A percentile compares a stretch with the other conserved stretches of the same genome.
Evolutionary conservation across 1,140 invertebrate species (phyloP).

Genomic region (Macrobrachium nipponense): DNA sequence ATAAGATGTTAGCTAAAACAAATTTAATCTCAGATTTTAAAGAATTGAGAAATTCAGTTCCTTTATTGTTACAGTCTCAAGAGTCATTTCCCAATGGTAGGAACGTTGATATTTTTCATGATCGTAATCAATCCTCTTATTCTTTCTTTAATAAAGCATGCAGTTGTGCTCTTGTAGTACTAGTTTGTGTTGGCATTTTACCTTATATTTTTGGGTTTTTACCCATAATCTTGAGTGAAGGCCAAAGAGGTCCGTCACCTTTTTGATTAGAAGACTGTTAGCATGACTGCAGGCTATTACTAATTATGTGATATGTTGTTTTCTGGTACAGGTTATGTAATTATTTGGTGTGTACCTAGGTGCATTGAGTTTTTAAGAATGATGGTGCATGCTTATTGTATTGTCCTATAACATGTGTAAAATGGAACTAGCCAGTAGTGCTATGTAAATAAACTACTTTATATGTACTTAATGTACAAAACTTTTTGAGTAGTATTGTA

Average conservation of each 20-base stretch:
- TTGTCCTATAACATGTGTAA: no score
- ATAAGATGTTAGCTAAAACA: no score
- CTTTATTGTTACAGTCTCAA: no score
- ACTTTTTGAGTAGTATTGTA: neutral
- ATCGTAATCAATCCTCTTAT: neutral
- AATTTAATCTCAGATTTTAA: no score
- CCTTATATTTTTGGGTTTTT: conserved; percentile 21
- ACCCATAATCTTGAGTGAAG: conserved; percentile 1
- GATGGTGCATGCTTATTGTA: no score
- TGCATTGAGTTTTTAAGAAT: no score
- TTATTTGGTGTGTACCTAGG: no score
- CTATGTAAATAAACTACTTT: neutral
- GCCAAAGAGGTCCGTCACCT: conserved; percentile 10
- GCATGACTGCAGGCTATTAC: neutral
- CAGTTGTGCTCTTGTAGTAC: conserved; percentile 39
- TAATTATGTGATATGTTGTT: no score
- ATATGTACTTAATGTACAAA: neutral
- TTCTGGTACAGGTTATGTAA: no score
- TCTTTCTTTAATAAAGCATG: conserved; percentile 9
- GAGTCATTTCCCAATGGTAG: no score
- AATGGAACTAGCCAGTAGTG: no score
- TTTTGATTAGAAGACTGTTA: conserved; percentile 9
- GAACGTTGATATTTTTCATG: neutral
- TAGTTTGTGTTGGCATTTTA: conserved; percentile 22
- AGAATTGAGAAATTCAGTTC: no score